Base-by-base conservation (phyloP, 2,797 vertebrate species). In the Danio choprae region DNA sequence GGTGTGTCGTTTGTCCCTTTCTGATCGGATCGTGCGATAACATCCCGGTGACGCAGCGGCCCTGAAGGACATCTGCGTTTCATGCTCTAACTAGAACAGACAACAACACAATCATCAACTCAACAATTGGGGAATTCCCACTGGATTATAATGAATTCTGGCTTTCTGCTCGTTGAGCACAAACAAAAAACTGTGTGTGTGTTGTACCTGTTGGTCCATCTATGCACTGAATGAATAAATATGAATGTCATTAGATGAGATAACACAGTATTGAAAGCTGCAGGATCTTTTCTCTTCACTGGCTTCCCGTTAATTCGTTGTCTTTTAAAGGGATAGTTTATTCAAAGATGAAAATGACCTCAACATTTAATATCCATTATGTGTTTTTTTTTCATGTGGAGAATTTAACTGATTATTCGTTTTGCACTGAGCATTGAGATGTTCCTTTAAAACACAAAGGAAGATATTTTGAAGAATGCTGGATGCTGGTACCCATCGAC, bases 111-210 rank as follows among this genome's bases (percentile, higher is more conserved):
- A 68, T 51, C 15, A 59, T 48, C 53, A 58, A 51, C 62, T 86
- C 87, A 84, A 79, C 46, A 85, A 81, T 87, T 77, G 74, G 77
- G 84, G 84, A 88, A 81, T 81, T 55, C 56, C 67, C 56, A 60
- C 29, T 9, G 29, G 29, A 69, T n/a, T 40, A 4, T 7, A 69
- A 18, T 41, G 51, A 58, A 58, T 67, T 56, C 4, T 0, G 51
- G 43, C 63, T 77, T 67, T 70, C 29, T 78, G 43, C n/a, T 60
- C 11, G 78, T 18, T 48, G 43, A 12, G 43, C 64, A 58, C 53
- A 43, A 53, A 9, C 4, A 64, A 46, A 77, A 83, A 80, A 9
- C 20, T 5, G 38, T 72, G 51, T 62, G 22, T 59, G n/a, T 77
- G 38, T 68, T 56, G 9, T 73, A 20, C 15, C n/a, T 13, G 11